Base-by-base conservation (phyloP, 2,888 invertebrate genomes). In the Temnothorax ravouxi region DNA sequence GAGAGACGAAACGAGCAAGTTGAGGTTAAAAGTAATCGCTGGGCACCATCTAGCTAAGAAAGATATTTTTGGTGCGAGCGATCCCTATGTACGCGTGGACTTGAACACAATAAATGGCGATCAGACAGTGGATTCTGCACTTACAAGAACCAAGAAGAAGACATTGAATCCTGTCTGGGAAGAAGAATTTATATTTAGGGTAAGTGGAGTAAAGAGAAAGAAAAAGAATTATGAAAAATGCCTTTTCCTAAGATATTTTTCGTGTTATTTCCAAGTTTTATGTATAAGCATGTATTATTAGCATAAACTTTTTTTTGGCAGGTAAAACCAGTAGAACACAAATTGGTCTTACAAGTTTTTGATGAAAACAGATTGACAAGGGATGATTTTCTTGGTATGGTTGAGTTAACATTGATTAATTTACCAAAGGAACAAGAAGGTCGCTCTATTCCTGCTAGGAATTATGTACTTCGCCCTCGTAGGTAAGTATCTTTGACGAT, bases 31-130 rank as follows among this genome's bases (percentile, higher is more conserved):
- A 95, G 97, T 99, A 87, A 96, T 98, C 89, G 97, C 97, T 91
- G 99, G 98, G 50, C 97, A 97, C 95, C 97, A 98, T 92, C 96
- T 99, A 93, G 99, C 99, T 82, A 99, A 99, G 95, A 99, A 99
- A 95, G 99, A 99, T 95, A 99, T 99, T 93, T 99, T 99, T 96
- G 99, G 99, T 93, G 99, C 99, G 92, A 99, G 99, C 96, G 99
- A 99, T 96, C 99, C 99, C 5, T 99, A 99, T 96, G 99, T 99
- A 61, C 96, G 98, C 92, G 97, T 99, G 94, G 98, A 99, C 95
- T 96, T 99, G 92, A 97, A 97, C 93, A 97, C 97, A 89, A 96
- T 97, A 88, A 97, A 97, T 94, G 97, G 97, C 90, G 98, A 99
- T 95, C 97, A 97, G 94, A 97, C 97, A 85, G 97, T 99, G 94